Evolutionary conservation across 2,888 invertebrate genomes (phyloP), one percentile per base, ranked within the genome.

Genomic region (Chloroclysta siterata): DNA sequence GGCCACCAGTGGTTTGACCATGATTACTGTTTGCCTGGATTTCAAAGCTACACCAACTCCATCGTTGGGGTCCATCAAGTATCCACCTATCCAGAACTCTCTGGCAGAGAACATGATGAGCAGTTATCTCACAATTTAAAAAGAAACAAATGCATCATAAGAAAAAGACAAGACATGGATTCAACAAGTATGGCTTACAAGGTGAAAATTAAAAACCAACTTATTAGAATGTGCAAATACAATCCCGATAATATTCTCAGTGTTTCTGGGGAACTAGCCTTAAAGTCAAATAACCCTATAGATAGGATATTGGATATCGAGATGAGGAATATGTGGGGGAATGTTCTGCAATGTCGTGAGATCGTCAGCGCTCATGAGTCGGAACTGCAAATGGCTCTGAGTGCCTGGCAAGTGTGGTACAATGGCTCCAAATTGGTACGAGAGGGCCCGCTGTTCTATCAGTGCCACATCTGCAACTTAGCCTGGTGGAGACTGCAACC

Each of bases 401-500:
- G 57, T 0, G 17, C 54, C 0, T 86, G 84, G 83, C 66, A 66
- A 8, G 0, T 0, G 0, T 85, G 80, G 82, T 58, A 64, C 0
- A n/a, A 2, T 0, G 33, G 51, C 0, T 60, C 68, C 0, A 55
- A 48, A 13, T 0, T n/a, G 42, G n/a, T 51, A 0, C 66, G 77
- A 39, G 80, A 78, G 0, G 17, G 56, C 0, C 85, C 86, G 0
- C 14, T 83, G 0, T 75, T 79, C 14, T 89, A 87, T 55, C 87
- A 87, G 67, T 89, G 89, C 29, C 82, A 82, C 5, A 63, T 82
- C 0, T 89, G 89, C 41, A 14, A 63, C 0, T 15, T 53, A 0
- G 81, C 82, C 0, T 89, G 83, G 82, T 89, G 88, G 88, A 63
- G 78, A 8, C 60, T 84, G 0, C 29, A 65, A 0, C 78, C 79